Conservation (phyloP, 1,140 invertebrate species). For the Danaus plexippus region DNA sequence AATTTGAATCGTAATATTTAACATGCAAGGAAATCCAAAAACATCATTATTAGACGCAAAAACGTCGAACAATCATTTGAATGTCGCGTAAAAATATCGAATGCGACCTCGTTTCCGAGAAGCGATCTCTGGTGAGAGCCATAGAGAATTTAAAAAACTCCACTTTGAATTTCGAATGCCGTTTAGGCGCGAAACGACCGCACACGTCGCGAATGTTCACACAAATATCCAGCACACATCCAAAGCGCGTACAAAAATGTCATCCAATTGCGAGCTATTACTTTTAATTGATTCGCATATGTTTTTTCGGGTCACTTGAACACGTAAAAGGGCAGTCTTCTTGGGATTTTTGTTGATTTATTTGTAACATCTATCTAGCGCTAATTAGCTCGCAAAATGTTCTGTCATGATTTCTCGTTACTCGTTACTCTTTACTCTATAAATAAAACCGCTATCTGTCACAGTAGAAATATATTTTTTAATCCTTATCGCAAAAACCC, state of each 20-base stretch:
- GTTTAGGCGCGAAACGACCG: constrained; percentile 36
- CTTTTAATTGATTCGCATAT: constrained; percentile 5
- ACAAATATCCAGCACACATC: constrained; percentile 23
- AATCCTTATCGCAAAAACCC: neutral
- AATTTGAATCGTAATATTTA: no score
- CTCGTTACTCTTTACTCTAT: neutral
- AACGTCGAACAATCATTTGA: no score
- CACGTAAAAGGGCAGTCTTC: neutral
- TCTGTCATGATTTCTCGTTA: constrained; percentile 1
- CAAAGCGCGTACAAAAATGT: constrained; percentile 10
- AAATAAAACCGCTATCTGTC: neutral
- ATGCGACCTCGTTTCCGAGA: constrained; percentile 8
- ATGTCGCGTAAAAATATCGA: neutral
- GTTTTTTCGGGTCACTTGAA: no score
- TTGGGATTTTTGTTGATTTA: constrained; percentile 6
- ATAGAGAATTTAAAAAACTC: constrained; percentile 29
- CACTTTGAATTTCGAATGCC: constrained; percentile 32
- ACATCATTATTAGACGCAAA: no score
- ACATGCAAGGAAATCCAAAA: no score
- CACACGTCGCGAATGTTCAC: constrained; percentile 31
- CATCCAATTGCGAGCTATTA: constrained; percentile 6
- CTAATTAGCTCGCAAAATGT: constrained; percentile 1
- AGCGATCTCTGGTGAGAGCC: constrained; percentile 13
- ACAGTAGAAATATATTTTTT: neutral
- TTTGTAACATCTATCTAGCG: neutral